These are phyloP conservation scores for Cerceris ruficornis DNA, from an alignment of 2,888 invertebrate genomes.

Conservation along the genomic window DNA sequence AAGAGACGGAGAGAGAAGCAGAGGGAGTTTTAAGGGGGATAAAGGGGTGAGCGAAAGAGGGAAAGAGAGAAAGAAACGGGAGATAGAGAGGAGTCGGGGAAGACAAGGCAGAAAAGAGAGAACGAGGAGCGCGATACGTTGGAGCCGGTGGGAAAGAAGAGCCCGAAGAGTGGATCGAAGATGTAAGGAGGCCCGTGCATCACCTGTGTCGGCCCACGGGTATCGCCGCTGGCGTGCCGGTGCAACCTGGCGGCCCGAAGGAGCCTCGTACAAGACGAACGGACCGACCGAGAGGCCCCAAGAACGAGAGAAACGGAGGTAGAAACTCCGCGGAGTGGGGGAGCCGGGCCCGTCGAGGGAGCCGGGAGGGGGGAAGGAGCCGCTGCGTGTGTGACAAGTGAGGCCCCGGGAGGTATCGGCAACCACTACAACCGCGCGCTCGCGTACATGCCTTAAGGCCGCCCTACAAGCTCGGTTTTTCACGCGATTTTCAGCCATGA, in stretches of 20 bases:
- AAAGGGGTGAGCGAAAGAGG: conserved; percentile 1
- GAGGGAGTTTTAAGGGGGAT: conserved; percentile 8
- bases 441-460: conserved; percentile 39
- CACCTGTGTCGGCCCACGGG: conserved; percentile 75
- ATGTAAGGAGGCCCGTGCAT: conserved; percentile 74
- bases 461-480: neutral
- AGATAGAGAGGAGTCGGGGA: conserved; percentile 24
- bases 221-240: conserved; percentile 71
- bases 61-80: conserved; percentile 42
- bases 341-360: conserved; percentile 42
- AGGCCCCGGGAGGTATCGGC: conserved; percentile 71
- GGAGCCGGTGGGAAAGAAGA: conserved; percentile 70
- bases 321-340: conserved; percentile 40
- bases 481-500: neutral
- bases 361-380: conserved; percentile 31
- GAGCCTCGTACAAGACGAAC: conserved; percentile 26
- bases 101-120: conserved; percentile 30
- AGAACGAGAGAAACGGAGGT: conserved; percentile 23
- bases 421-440: conserved; percentile 58
- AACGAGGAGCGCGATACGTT: conserved; percentile 47
- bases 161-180: conserved; percentile 72
- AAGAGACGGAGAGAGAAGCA: conserved; percentile 14
- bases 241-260: conserved; percentile 56
- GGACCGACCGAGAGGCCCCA: conserved; percentile 8
- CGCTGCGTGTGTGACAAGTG: conserved; percentile 73